Percentiles rank a stretch among this genome's conserved stretches.
phyloP scores from a whole-genome alignment of 2,888 invertebrate genomes.

The Adelphocoris suturalis region DNA sequence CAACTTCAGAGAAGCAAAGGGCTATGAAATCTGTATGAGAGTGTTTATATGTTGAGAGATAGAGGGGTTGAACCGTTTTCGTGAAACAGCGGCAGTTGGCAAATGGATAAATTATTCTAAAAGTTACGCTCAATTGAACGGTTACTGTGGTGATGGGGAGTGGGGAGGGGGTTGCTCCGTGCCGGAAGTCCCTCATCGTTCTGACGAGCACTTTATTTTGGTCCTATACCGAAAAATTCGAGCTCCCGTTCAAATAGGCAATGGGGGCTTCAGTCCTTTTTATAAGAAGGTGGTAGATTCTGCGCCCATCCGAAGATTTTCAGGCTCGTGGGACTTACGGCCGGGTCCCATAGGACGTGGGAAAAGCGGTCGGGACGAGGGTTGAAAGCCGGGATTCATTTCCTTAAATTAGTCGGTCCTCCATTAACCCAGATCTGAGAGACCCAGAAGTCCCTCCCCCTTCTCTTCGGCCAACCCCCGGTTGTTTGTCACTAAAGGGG shows the following conservation, averaged over 20 bases:
- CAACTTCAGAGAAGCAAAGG: no score
- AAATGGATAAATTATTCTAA: no score
- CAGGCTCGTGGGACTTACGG: slow-evolving; percentile 33
- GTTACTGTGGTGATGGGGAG: neutral
- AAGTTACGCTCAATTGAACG: neutral
- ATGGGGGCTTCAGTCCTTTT: neutral
- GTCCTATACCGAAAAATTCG: neutral
- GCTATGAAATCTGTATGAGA: no score
- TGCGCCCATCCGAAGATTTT: slow-evolving; percentile 40
- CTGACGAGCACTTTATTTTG: neutral
- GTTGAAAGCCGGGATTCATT: slow-evolving; percentile 58
- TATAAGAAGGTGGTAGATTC: slow-evolving; percentile 27
- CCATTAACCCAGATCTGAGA: slow-evolving; percentile 68
- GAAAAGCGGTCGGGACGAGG: slow-evolving; percentile 19
- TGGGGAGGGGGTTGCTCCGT: neutral
- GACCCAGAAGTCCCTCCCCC: neutral
- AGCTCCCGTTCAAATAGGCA: neutral
- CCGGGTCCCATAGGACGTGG: slow-evolving; percentile 36
- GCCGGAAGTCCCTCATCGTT: neutral
- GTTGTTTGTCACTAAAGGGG: slow-evolving; percentile 56
- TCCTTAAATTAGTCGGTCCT: slow-evolving; percentile 68
- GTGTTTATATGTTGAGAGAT: no score
- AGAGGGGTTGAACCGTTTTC: no score
- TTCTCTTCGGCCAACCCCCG: neutral
- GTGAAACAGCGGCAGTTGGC: no score